These are phyloP conservation scores for Calidris pugnax DNA, from an alignment of 2,113 vertebrate species.

Conservation along the genomic window DNA sequence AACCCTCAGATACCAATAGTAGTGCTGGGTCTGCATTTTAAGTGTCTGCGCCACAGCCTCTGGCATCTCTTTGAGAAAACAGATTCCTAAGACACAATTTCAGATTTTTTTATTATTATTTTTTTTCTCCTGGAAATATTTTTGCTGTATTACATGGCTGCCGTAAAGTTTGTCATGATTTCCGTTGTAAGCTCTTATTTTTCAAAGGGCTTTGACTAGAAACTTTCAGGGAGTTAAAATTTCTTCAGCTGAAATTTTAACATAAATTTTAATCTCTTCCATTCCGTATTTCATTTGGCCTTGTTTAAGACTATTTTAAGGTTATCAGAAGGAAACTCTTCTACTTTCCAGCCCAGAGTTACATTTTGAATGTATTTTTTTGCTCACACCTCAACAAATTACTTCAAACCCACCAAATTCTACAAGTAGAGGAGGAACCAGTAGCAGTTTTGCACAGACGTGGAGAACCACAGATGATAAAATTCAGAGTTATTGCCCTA, in stretches of 20 bases:
- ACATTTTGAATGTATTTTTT: background rate
- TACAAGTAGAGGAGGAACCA: background rate
- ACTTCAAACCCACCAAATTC: background rate
- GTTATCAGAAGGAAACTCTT: background rate
- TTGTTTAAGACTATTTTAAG: background rate
- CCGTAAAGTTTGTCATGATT: background rate
- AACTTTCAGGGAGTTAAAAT: slow-evolving; percentile 48
- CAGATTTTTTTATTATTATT: background rate
- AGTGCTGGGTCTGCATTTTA: background rate
- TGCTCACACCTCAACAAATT: background rate
- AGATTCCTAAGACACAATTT: background rate
- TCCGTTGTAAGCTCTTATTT: background rate
- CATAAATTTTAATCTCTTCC: background rate
- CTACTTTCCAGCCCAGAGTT: background rate
- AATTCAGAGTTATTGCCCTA: background rate
- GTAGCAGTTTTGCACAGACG: background rate
- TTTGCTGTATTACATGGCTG: background rate
- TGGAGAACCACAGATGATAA: background rate
- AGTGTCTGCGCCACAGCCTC: background rate
- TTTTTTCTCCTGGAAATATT: background rate
- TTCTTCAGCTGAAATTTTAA: slow-evolving; percentile 39
- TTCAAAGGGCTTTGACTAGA: slow-evolving; percentile 17
- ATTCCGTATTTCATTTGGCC: background rate
- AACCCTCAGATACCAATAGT: background rate
- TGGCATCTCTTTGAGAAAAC: background rate